A percentile compares a stretch with the other conserved stretches of the same genome.
Evolutionary conservation across 1,140 invertebrate genomes (phyloP).

Genomic region (Drepana arcuata): DNA sequence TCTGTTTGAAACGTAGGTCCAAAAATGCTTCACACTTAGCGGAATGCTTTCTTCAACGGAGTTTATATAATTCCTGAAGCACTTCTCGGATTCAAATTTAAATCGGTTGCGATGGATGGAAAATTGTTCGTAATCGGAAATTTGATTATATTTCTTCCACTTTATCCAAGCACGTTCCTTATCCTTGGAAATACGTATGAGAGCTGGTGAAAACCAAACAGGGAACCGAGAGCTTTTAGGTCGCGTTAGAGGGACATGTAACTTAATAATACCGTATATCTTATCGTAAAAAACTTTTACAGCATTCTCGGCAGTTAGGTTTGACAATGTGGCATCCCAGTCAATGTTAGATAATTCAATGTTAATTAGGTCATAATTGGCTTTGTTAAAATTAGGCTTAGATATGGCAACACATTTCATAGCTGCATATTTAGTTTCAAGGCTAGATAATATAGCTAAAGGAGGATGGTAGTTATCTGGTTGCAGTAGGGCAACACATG

Average conservation of each 20-base stretch:
- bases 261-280: constrained; percentile 3
- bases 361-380: constrained; percentile 6
- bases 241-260: too few species aligned
- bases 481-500: background rate
- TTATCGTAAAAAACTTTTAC: constrained; percentile 5
- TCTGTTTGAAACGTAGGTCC: constrained; percentile 4
- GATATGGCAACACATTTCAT: background rate
- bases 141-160: constrained; percentile 9
- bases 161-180: constrained; percentile 7
- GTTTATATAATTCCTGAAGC: constrained; percentile 4
- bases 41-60: constrained; percentile 5
- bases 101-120: constrained; percentile 1
- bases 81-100: constrained; percentile 1
- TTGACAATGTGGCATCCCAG: background rate
- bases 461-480: constrained; percentile 4
- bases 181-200: too few species aligned
- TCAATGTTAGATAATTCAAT: background rate
- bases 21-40: constrained; percentile 6
- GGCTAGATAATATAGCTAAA: background rate
- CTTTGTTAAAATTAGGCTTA: constrained; percentile 5
- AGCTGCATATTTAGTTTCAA: background rate
- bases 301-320: background rate
- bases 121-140: constrained; percentile 5
- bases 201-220: too few species aligned
- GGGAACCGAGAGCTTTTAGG: too few species aligned